Conservation (phyloP, 2,113 vertebrate genomes). For the Actenoides lindsayi region DNA sequence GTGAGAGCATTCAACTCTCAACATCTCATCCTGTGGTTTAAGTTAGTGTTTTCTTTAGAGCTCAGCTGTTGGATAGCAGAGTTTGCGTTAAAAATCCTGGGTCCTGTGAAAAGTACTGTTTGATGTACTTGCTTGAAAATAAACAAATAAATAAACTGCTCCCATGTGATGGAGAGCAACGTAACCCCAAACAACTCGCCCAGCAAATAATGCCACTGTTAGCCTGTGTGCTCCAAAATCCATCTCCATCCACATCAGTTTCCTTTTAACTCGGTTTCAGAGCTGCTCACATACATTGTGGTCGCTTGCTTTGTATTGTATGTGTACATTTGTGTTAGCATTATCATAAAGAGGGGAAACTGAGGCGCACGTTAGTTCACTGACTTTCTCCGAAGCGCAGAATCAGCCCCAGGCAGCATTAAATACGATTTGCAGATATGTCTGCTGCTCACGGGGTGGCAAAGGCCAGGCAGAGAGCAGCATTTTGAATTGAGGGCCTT, state of each 20-base stretch:
- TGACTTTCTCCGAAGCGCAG: accelerated
- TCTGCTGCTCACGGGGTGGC: neutral
- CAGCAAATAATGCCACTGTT: neutral
- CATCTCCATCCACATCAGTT: neutral
- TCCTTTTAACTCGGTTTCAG: neutral
- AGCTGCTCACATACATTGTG: neutral
- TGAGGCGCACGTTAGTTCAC: neutral
- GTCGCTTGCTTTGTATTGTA: neutral
- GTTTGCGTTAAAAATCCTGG: neutral
- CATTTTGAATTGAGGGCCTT: neutral
- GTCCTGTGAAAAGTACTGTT: neutral
- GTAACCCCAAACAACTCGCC: neutral
- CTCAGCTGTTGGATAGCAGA: neutral
- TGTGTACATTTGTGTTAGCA: neutral
- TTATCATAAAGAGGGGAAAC: neutral
- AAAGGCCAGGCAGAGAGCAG: neutral
- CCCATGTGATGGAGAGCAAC: neutral
- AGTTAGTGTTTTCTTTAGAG: neutral
- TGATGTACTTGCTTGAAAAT: neutral
- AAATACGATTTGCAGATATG: neutral
- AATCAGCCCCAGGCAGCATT: neutral
- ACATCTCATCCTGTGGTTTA: neutral
- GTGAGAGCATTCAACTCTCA: neutral
- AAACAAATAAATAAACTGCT: neutral
- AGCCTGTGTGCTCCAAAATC: neutral